Conservation (phyloP, 2,113 vertebrate genomes). For the Pseudolaguvia tuberculata region DNA sequence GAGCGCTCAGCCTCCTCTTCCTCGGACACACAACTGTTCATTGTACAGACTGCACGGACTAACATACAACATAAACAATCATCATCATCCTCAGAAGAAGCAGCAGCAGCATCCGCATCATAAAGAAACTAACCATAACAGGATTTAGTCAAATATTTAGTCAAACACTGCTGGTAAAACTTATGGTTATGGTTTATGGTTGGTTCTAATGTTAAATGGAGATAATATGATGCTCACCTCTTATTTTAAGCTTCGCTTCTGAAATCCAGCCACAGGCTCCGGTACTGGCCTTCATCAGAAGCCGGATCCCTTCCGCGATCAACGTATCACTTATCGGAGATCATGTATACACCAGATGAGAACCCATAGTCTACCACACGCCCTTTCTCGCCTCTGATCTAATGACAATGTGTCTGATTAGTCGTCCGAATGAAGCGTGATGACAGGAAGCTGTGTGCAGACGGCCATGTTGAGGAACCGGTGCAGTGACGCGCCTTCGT, state of each 20-base stretch:
- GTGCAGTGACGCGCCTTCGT: conserved; percentile 27
- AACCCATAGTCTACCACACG: background rate
- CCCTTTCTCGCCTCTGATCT: no score
- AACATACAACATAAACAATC: background rate
- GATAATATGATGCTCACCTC: conserved; percentile 51
- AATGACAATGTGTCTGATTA: background rate
- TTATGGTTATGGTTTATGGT: background rate
- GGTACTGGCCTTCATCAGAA: conserved; percentile 47
- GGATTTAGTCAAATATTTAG: background rate
- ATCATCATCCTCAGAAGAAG: background rate
- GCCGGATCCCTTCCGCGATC: background rate
- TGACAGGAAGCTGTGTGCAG: conserved; percentile 7
- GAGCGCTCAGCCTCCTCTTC: conserved; percentile 14
- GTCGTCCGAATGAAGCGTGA: background rate
- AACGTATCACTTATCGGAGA: background rate
- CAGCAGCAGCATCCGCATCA: background rate
- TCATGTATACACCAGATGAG: background rate
- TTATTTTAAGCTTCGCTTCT: conserved; percentile 54
- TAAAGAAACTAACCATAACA: background rate
- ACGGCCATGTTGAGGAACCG: conserved; percentile 45
- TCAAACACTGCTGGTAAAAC: background rate
- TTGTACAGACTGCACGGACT: conserved; percentile 25
- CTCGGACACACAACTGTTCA: conserved; percentile 21
- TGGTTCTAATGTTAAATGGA: background rate
- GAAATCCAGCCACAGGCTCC: conserved; percentile 64